Evolutionary conservation across 2,888 invertebrate genomes (phyloP).

Genomic region (Melinaea menophilus): DNA sequence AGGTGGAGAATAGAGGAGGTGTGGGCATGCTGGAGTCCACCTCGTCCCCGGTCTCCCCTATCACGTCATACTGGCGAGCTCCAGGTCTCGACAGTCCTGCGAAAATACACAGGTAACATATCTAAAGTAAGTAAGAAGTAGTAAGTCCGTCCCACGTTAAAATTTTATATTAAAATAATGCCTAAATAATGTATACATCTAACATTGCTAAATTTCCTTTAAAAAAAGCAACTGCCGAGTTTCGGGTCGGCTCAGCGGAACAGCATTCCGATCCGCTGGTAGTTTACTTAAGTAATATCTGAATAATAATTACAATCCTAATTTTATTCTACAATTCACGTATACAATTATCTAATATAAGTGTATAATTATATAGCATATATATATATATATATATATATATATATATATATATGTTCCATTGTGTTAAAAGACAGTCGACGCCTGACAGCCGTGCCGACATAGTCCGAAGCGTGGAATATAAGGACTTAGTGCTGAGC

Average conservation of each 20-base stretch:
- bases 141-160: too few species aligned
- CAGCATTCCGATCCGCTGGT: too few species aligned
- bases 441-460: slow-evolving; percentile 66
- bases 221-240: too few species aligned
- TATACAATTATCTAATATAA: neutral
- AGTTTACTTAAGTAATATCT: too few species aligned
- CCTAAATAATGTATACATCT: too few species aligned
- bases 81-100: slow-evolving; percentile 57
- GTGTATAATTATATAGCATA: neutral
- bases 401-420: slow-evolving; percentile 1
- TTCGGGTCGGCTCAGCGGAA: too few species aligned
- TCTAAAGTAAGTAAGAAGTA: too few species aligned
- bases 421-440: slow-evolving; percentile 45
- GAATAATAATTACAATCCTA: too few species aligned
- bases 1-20: slow-evolving; percentile 80
- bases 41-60: slow-evolving; percentile 58
- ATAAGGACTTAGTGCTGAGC: slow-evolving; percentile 48
- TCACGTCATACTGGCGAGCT: slow-evolving; percentile 64
- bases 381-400: too few species aligned
- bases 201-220: too few species aligned
- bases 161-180: too few species aligned
- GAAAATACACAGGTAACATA: slow-evolving; percentile 53
- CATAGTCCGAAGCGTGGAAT: slow-evolving; percentile 71
- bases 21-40: slow-evolving; percentile 55
- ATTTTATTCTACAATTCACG: neutral